Conservation (phyloP, 2,113 vertebrate genomes). For the Dasyurus viverrinus region DNA sequence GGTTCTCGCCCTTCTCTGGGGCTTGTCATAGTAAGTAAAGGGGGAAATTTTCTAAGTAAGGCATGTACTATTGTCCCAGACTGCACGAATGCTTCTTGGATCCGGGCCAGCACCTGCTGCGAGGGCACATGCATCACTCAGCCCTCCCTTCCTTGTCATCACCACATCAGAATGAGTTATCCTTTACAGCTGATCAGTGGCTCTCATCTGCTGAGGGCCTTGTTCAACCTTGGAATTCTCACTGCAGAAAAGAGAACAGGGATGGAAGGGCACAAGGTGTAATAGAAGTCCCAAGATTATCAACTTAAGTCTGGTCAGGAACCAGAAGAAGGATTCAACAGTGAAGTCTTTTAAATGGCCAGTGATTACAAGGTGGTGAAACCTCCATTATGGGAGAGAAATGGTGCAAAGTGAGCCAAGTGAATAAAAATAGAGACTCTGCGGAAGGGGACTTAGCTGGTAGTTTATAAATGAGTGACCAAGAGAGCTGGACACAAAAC, state of each 20-base stretch:
- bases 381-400: not conserved
- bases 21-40: conserved; percentile 17
- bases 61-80: conserved; percentile 40
- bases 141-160: conserved; percentile 45
- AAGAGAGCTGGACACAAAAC: not conserved
- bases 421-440: not conserved
- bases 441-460: not conserved
- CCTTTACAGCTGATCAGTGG: conserved; percentile 44
- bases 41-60: not conserved
- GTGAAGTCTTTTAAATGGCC: not conserved
- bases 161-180: conserved; percentile 53
- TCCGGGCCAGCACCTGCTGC: conserved; percentile 18
- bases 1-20: conserved; percentile 38
- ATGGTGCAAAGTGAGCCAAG: not conserved
- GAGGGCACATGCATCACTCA: not conserved
- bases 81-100: conserved; percentile 50
- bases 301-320: not conserved
- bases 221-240: conserved; percentile 41
- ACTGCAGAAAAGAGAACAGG: not conserved
- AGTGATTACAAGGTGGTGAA: not conserved
- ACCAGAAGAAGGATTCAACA: not conserved
- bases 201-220: not conserved
- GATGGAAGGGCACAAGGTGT: not conserved
- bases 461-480: not conserved
- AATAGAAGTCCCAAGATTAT: not conserved